These are phyloP conservation scores for Heliothis subflexa DNA, from an alignment of 1,140 invertebrate genomes.

Conservation along the genomic window DNA sequence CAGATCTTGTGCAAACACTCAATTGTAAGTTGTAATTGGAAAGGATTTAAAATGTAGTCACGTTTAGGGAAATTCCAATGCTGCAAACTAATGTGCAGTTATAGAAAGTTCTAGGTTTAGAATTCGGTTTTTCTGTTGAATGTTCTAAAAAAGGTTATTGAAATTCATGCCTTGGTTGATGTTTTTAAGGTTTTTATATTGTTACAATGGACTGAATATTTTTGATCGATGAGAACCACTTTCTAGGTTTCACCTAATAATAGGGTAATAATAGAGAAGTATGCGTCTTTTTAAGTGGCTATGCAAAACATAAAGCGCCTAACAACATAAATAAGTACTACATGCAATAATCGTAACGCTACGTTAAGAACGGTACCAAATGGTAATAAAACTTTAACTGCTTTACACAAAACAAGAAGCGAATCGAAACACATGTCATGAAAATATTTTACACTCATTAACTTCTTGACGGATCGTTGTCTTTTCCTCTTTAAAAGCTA, in stretches of 20 bases:
- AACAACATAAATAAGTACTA: not conserved
- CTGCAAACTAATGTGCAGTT: not conserved
- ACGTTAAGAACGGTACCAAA: not conserved
- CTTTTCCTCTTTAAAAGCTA: too few relatives aligned
- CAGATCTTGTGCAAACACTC: conserved; percentile 32
- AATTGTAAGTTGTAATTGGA: conserved; percentile 32
- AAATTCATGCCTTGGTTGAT: not conserved
- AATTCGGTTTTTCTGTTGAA: not conserved
- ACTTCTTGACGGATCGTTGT: too few relatives aligned
- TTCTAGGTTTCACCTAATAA: not conserved
- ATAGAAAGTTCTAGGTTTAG: not conserved
- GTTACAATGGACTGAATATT: too few relatives aligned
- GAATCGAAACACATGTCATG: not conserved
- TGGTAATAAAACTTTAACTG: not conserved
- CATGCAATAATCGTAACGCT: not conserved
- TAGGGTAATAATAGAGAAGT: not conserved
- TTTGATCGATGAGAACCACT: too few relatives aligned
- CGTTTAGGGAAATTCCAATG: conserved; percentile 21
- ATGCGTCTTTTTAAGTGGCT: not conserved
- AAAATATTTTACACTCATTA: too few relatives aligned
- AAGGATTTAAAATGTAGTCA: conserved; percentile 24
- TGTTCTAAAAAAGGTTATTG: not conserved
- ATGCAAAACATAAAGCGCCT: not conserved
- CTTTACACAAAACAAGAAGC: not conserved
- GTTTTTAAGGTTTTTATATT: not conserved